These are phyloP conservation scores for Gobiocypris rarus DNA, from an alignment of 2,113 vertebrate species.

Conservation along the genomic window DNA sequence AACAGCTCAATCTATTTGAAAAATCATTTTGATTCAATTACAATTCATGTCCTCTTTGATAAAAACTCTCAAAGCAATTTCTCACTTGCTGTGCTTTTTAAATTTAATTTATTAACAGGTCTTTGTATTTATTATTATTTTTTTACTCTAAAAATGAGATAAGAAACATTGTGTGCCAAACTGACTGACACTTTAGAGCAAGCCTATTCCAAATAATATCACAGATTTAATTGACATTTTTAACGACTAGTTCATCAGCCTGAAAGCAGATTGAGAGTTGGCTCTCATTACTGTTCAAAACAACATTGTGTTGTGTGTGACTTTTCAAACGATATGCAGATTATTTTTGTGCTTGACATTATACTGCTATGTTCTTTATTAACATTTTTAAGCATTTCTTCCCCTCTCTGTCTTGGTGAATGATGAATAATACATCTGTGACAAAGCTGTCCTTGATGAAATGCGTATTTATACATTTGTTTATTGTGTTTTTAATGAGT, in stretches of 20 bases:
- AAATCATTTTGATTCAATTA: background rate
- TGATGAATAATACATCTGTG: constrained; percentile 23
- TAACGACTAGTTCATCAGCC: constrained; percentile 12
- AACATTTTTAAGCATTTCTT: constrained; percentile 17
- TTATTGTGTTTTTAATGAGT: constrained; percentile 19
- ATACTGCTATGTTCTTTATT: constrained; percentile 27
- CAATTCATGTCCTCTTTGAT: background rate
- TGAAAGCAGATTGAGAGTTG: constrained; percentile 23
- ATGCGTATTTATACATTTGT: constrained; percentile 10
- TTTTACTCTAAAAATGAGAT: too few species aligned
- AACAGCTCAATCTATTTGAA: background rate
- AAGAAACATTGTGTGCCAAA: background rate
- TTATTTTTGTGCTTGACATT: constrained; percentile 26
- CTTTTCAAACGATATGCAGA: constrained; percentile 46
- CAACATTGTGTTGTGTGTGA: constrained; percentile 6
- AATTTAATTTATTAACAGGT: background rate
- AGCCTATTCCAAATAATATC: background rate
- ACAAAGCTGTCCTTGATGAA: constrained; percentile 23
- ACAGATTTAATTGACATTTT: constrained; percentile 14
- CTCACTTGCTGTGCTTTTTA: background rate
- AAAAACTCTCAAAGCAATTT: too few species aligned
- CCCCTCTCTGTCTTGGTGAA: background rate
- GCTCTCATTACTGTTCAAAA: constrained; percentile 18
- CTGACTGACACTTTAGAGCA: constrained; percentile 1
- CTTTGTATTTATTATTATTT: background rate